Conservation (phyloP, 2,888 invertebrate genomes). For the Drosophila vallismaia region DNA sequence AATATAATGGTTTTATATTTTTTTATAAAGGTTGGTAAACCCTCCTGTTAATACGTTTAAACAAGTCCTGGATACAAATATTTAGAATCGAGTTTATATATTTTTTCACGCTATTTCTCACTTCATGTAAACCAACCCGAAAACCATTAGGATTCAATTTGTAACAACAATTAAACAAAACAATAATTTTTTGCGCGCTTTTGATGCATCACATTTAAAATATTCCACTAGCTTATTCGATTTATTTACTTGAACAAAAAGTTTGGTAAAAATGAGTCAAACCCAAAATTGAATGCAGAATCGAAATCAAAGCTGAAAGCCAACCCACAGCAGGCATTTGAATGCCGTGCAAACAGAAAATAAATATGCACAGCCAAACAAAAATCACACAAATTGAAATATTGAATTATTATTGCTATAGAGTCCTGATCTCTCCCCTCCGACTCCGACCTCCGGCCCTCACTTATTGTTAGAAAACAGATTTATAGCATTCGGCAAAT, state of each 20-base stretch:
- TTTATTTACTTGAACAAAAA: constrained; percentile 36
- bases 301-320: constrained; percentile 17
- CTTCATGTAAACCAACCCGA: constrained; percentile 24
- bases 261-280: constrained; percentile 19
- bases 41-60: background rate
- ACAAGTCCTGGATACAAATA: background rate
- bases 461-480: constrained; percentile 51
- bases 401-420: constrained; percentile 68
- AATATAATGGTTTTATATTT: too few relatives aligned
- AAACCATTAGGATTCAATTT: constrained; percentile 28
- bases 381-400: constrained; percentile 69
- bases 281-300: constrained; percentile 23
- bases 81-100: constrained; percentile 20
- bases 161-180: constrained; percentile 15
- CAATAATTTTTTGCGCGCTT: constrained; percentile 1
- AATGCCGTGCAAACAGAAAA: constrained; percentile 37
- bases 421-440: constrained; percentile 21
- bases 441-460: constrained; percentile 7
- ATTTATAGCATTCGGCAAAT: constrained; percentile 60
- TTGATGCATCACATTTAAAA: constrained; percentile 25
- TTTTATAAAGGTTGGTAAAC: background rate
- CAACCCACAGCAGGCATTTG: constrained; percentile 28
- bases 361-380: constrained; percentile 19
- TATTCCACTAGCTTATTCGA: constrained; percentile 35
- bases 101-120: constrained; percentile 4